Evolutionary conservation across 2,888 invertebrate genomes (phyloP).

Genomic region (Hypomecis punctinalis): DNA sequence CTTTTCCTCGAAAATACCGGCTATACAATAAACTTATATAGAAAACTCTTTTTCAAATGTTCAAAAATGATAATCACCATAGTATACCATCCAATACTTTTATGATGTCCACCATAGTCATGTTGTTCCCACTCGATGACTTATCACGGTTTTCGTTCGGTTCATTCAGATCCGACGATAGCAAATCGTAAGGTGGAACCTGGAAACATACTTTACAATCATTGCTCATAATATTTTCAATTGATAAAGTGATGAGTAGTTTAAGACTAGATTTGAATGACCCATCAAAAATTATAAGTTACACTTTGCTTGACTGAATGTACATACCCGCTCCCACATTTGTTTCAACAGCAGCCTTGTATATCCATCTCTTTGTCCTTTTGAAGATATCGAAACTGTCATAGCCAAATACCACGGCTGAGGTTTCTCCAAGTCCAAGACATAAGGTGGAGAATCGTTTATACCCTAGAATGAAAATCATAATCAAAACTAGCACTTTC

Average conservation of each 20-base stretch:
- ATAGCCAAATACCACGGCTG: slow-evolving; percentile 70
- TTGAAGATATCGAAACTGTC: slow-evolving; percentile 72
- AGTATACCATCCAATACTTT: slow-evolving; percentile 73
- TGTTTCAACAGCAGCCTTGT: slow-evolving; percentile 71
- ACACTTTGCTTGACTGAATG: too few species aligned
- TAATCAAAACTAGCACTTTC: background rate
- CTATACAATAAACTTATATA: too few species aligned
- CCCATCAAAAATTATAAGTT: too few species aligned
- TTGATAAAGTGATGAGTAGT: too few species aligned
- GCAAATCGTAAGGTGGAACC: slow-evolving; percentile 74
- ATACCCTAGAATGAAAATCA: slow-evolving; percentile 58
- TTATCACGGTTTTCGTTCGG: slow-evolving; percentile 45
- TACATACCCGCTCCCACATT: slow-evolving; percentile 77
- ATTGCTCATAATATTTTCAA: too few species aligned
- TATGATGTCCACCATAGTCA: slow-evolving; percentile 67
- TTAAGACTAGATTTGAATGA: too few species aligned
- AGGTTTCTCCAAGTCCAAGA: slow-evolving; percentile 69
- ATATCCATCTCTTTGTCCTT: slow-evolving; percentile 76
- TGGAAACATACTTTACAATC: slow-evolving; percentile 44
- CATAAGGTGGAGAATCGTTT: slow-evolving; percentile 75
- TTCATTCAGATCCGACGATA: slow-evolving; percentile 61
- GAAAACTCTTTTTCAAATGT: too few species aligned
- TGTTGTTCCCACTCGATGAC: slow-evolving; percentile 59
- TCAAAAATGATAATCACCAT: too few species aligned
- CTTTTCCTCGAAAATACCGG: background rate